Evolutionary conservation across 2,888 invertebrate genomes (phyloP).

Genomic region (Nymphalis urticae): DNA sequence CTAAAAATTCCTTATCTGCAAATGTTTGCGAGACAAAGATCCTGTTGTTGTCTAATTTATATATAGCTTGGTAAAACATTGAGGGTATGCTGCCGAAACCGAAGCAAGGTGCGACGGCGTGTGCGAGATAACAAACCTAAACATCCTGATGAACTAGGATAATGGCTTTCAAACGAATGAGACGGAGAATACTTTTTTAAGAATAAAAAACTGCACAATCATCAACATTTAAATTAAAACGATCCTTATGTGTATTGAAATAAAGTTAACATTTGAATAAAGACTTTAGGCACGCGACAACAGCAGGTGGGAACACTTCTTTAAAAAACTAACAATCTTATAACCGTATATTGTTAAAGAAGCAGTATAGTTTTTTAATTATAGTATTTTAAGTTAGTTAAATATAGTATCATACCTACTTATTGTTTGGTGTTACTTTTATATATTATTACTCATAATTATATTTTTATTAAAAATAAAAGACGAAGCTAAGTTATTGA

Average conservation of each 20-base stretch:
- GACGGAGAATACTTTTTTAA: constrained; percentile 65
- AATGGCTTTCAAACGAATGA: constrained; percentile 61
- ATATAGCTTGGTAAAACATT: constrained; percentile 58
- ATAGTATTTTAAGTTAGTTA: not conserved
- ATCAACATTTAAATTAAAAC: constrained; percentile 28
- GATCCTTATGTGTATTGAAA: constrained; percentile 36
- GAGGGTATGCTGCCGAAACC: constrained; percentile 55
- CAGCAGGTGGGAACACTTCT: constrained; percentile 76
- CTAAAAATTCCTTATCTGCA: constrained; percentile 68
- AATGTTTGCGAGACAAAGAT: constrained; percentile 65
- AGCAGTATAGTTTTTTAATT: constrained; percentile 54
- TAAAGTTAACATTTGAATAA: constrained; percentile 43
- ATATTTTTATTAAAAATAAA: too few relatives aligned
- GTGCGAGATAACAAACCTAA: constrained; percentile 77
- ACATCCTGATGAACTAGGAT: constrained; percentile 73
- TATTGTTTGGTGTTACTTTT: too few relatives aligned
- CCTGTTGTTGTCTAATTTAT: constrained; percentile 70
- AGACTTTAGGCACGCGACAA: constrained; percentile 68
- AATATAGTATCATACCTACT: not conserved
- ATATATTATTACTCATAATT: too few relatives aligned
- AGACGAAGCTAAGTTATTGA: too few relatives aligned
- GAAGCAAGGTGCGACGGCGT: constrained; percentile 74
- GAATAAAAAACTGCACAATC: constrained; percentile 60
- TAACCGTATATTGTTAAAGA: constrained; percentile 64
- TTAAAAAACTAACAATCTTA: constrained; percentile 74